Evolutionary conservation across 2,113 vertebrate species (phyloP), one percentile per base, ranked within the genome.

Genomic region (Cromileptes altivelis): DNA sequence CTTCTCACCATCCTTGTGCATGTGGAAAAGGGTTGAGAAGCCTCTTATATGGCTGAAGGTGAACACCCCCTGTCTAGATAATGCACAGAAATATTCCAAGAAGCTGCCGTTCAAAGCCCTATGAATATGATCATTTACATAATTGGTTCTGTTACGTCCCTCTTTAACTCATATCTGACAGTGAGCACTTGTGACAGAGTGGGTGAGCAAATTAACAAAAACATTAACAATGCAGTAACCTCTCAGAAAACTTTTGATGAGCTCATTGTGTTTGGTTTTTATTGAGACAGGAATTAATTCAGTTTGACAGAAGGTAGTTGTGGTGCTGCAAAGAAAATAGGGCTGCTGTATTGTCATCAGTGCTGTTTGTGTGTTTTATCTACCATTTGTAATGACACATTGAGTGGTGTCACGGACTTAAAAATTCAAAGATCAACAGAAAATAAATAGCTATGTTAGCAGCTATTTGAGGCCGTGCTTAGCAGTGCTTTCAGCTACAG

Each of bases 91-190:
- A 12, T 49, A 27, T 30, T 27, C 11, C 10, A 13, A 27, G 55
- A 60, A 30, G 37, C 58, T 56, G 52, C 50, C 18, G 9, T 33
- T 50, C 53, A 74, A 50, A 67, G 73, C 37, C 74, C 65, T 27
- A 56, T 6, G 21, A 62, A 75, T 62, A 12, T 23, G 58, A 12
- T 42, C 1, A 50, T 80, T 42, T 63, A 25, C 33, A 25, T 63
- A 45, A 71, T 65, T 17, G 2, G 50, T 19, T 45, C 13, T 50
- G 8, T 25, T 68, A 11, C 33, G 27, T 67, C 2, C 30, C 17
- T 73, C 10, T 63, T 27, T 4, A 56, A n/a, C 30, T 40, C 15
- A 3, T 58, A 33, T 58, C 75, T 75, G 42, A 33, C 37, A 47
- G 13, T 30, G 7, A 47, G 23, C 52, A 21, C 27, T 52, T 10